A percentile compares a stretch with the other conserved stretches of the same genome.
These are phyloP conservation scores for Sarotherodon lohbergeri DNA, from an alignment of 2,113 vertebrate genomes.

Conservation along the genomic window DNA sequence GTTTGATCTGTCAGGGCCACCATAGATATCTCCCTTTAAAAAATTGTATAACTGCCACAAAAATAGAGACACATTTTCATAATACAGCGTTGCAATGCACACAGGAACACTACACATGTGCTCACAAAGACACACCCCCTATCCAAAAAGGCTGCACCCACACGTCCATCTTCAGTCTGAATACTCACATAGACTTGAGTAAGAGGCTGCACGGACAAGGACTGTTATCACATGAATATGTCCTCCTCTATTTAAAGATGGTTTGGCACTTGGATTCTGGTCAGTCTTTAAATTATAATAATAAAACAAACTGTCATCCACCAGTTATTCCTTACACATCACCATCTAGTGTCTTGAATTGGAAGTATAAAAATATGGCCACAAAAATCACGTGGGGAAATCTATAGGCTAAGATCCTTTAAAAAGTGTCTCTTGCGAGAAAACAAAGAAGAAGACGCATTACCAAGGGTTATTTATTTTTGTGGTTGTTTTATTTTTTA, in stretches of 20 bases:
- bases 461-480: background rate
- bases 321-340: conserved; percentile 25
- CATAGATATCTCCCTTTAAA: background rate
- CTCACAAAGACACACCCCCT: conserved; percentile 45
- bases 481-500: background rate
- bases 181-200: background rate
- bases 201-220: background rate
- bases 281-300: background rate
- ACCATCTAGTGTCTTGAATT: conserved; percentile 56
- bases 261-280: background rate
- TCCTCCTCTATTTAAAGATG: background rate
- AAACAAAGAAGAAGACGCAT: background rate
- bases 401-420: background rate
- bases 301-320: background rate
- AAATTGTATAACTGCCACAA: background rate
- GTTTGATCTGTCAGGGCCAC: background rate
- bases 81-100: background rate
- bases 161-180: background rate
- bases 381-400: background rate
- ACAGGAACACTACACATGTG: conserved; percentile 15
- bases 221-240: background rate
- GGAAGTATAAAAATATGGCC: conserved; percentile 18
- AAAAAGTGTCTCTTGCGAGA: background rate
- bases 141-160: background rate
- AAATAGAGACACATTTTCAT: background rate